phyloP scores from a whole-genome alignment of 2,888 invertebrate genomes.

The Bruchidius siliquastri region DNA sequence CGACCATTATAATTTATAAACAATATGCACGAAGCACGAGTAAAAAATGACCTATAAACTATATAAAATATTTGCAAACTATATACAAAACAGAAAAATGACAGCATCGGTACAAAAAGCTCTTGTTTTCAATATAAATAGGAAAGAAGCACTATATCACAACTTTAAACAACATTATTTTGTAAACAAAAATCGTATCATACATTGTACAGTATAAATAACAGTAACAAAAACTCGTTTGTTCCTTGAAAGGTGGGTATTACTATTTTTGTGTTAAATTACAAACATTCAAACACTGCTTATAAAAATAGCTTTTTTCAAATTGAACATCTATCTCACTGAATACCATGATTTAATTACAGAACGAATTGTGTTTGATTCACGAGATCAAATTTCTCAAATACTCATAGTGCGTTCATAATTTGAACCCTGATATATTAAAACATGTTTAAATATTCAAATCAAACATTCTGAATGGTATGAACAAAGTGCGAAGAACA shows the following conservation, averaged over 20 bases:
- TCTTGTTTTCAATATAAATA: background rate
- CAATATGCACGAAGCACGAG: background rate
- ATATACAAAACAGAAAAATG: background rate
- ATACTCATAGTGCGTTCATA: background rate
- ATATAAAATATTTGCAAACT: background rate
- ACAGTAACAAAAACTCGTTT: background rate
- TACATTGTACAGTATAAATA: background rate
- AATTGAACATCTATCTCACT: background rate
- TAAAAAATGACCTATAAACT: background rate
- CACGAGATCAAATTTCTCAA: background rate
- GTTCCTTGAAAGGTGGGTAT: background rate
- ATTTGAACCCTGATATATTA: no score
- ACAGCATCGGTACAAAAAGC: background rate
- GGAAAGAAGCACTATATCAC: background rate
- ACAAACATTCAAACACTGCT: background rate
- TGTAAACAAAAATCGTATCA: background rate
- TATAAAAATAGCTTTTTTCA: background rate
- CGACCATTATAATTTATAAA: background rate
- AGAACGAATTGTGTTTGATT: background rate
- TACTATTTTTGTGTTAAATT: background rate
- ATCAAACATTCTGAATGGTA: no score
- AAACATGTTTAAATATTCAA: no score
- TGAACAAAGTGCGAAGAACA: no score
- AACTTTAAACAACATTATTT: background rate
- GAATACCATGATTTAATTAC: background rate